Evolutionary conservation across 2,888 invertebrate species (phyloP).

Genomic region (Coenonympha glycerion): DNA sequence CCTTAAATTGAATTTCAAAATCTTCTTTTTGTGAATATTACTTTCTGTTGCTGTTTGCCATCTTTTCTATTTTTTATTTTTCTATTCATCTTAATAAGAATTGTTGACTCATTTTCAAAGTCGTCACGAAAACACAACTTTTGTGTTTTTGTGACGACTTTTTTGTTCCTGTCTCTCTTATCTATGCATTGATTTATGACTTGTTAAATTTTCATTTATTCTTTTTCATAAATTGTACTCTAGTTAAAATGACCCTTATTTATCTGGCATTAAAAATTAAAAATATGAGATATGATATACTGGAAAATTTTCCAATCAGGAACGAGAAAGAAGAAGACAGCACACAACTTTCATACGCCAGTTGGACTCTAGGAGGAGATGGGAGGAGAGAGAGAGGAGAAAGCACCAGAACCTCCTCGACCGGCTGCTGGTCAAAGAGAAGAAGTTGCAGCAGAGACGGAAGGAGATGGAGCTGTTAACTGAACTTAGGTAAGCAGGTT

Average conservation of each 20-base stretch:
- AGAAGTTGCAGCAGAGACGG: constrained; percentile 83
- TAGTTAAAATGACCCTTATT: too few species aligned
- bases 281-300: background rate
- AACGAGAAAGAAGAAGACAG: constrained; percentile 90
- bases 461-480: constrained; percentile 82
- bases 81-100: too few species aligned
- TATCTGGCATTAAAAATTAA: too few species aligned
- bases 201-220: background rate
- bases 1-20: too few species aligned
- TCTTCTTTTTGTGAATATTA: too few species aligned
- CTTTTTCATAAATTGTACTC: background rate
- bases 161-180: too few species aligned
- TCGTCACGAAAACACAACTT: too few species aligned
- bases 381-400: constrained; percentile 88
- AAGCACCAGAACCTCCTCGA: constrained; percentile 88
- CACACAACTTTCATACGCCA: constrained; percentile 93
- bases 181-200: too few species aligned
- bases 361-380: constrained; percentile 88
- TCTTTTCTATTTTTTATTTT: too few species aligned
- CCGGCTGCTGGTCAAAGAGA: constrained; percentile 88
- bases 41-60: too few species aligned
- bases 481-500: constrained; percentile 75
- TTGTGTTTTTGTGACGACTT: too few species aligned
- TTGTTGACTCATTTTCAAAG: too few species aligned
- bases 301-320: constrained; percentile 66